These are phyloP conservation scores for Escarpia spicata DNA, from an alignment of 2,888 invertebrate species.

Conservation along the genomic window DNA sequence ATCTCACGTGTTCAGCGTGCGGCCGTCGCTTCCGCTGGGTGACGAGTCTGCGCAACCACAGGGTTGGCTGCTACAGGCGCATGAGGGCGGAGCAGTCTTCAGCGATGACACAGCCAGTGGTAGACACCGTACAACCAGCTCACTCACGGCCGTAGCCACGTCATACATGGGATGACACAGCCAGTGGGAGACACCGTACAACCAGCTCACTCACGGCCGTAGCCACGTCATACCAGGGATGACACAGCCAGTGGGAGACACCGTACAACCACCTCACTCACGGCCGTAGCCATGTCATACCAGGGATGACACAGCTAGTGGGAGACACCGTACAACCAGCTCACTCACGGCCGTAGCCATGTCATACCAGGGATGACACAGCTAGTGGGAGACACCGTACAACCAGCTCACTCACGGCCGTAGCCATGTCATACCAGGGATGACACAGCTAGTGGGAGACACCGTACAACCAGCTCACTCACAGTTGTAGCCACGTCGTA, in stretches of 20 bases:
- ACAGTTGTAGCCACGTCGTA: no score
- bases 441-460: background rate
- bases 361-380: background rate
- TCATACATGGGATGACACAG: background rate
- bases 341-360: background rate
- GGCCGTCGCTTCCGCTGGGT: background rate
- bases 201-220: background rate
- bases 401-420: no score
- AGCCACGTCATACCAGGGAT: background rate
- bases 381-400: no score
- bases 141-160: background rate
- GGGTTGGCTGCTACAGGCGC: background rate
- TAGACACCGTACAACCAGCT: background rate
- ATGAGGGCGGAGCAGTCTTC: background rate
- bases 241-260: background rate
- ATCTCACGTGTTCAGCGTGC: background rate
- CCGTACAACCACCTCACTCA: background rate
- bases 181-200: background rate
- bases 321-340: background rate
- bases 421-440: no score
- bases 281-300: background rate
- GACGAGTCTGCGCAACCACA: background rate
- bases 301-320: background rate
- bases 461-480: no score
- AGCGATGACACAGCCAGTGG: background rate